Evolutionary conservation across 2,797 vertebrate species (phyloP).

Genomic region (Neostethus bicornis): DNA sequence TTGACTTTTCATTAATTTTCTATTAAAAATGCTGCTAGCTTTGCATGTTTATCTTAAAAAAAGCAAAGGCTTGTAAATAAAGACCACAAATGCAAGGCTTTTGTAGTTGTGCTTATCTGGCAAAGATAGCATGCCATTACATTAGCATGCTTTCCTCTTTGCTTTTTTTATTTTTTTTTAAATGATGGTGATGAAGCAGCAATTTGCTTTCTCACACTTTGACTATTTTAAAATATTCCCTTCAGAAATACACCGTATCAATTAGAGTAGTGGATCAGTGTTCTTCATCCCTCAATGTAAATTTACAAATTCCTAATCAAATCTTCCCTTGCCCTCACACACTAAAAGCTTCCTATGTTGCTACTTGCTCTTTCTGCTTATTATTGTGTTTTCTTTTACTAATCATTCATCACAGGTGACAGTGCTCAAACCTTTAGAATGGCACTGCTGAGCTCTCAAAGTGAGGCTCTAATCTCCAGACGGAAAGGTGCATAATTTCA

Average conservation of each 20-base stretch:
- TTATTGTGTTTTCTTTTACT: slow-evolving; percentile 58
- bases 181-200: slow-evolving; percentile 42
- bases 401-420: slow-evolving; percentile 75
- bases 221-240: slow-evolving; percentile 11
- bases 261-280: slow-evolving; percentile 34
- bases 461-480: slow-evolving; percentile 68
- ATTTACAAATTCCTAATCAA: slow-evolving; percentile 40
- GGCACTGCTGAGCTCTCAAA: slow-evolving; percentile 65
- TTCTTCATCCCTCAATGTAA: slow-evolving; percentile 18
- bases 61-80: slow-evolving; percentile 67
- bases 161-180: slow-evolving; percentile 38
- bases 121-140: slow-evolving; percentile 52
- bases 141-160: slow-evolving; percentile 64
- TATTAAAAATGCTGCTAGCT: slow-evolving; percentile 71
- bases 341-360: slow-evolving; percentile 44
- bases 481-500: slow-evolving; percentile 77
- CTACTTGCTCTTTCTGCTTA: slow-evolving; percentile 53
- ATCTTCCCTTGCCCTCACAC: slow-evolving; percentile 27
- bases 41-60: slow-evolving; percentile 83
- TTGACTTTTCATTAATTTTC: slow-evolving; percentile 25
- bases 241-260: slow-evolving; percentile 17
- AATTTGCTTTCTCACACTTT: slow-evolving; percentile 29
- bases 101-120: slow-evolving; percentile 42
- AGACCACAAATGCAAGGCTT: slow-evolving; percentile 76
- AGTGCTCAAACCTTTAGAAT: slow-evolving; percentile 72